Conservation (phyloP, 2,113 vertebrate species). For the Tachuris rubrigastra region DNA sequence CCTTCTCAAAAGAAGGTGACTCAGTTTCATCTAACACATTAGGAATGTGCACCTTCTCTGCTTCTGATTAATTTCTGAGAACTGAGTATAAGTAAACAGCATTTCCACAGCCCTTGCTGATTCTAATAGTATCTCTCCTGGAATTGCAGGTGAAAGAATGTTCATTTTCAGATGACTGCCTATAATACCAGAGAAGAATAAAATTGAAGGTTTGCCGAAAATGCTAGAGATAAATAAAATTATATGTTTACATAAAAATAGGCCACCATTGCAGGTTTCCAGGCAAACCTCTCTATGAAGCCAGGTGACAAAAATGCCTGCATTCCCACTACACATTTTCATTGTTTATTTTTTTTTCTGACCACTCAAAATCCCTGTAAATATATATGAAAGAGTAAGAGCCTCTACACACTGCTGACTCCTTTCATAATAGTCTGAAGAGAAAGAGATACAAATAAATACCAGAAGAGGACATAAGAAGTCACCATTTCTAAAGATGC, state of each 20-base stretch:
- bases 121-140: neutral
- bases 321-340: neutral
- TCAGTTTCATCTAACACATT: constrained; percentile 21
- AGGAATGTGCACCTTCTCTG: constrained; percentile 6
- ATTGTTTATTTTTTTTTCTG: neutral
- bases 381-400: neutral
- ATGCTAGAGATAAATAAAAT: neutral
- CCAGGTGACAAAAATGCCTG: neutral
- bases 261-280: neutral
- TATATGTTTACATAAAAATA: neutral
- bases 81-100: neutral
- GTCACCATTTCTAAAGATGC: neutral
- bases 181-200: neutral
- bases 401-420: neutral
- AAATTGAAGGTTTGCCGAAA: constrained; percentile 5
- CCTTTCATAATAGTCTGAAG: neutral
- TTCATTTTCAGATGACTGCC: neutral
- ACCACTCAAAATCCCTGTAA: neutral
- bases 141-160: neutral
- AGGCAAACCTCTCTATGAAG: neutral
- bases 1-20: constrained; percentile 48
- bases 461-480: neutral
- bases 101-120: neutral
- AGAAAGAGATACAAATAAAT: neutral
- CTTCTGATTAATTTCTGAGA: constrained; percentile 26